These are phyloP conservation scores for Procavia capensis DNA, from an alignment of 2,113 vertebrate species.

Conservation along the genomic window DNA sequence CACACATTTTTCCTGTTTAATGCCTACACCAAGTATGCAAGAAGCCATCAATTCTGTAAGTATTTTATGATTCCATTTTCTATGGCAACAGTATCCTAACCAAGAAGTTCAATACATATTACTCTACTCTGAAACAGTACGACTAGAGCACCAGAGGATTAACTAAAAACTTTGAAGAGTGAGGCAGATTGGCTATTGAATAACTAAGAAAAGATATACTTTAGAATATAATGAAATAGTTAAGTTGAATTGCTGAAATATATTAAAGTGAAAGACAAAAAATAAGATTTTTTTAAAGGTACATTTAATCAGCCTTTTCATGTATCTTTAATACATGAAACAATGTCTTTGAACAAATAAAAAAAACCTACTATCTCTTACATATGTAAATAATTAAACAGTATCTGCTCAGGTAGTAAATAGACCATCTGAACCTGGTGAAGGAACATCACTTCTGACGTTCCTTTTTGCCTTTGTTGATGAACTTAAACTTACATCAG, in stretches of 20 bases:
- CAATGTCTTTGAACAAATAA: constrained; percentile 41
- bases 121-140: background rate
- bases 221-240: constrained; percentile 5
- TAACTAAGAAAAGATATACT: constrained; percentile 14
- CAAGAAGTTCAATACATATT: background rate
- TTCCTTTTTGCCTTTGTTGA: constrained; percentile 54
- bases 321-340: constrained; percentile 36
- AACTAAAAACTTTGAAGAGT: background rate
- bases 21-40: background rate
- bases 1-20: background rate
- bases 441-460: constrained; percentile 28
- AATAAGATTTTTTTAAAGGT: background rate
- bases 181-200: background rate
- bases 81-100: background rate
- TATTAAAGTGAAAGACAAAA: constrained; percentile 38
- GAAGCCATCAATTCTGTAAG: background rate
- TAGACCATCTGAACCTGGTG: background rate
- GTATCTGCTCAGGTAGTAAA: background rate
- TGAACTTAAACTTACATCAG: constrained; percentile 57
- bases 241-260: background rate
- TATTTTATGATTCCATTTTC: background rate
- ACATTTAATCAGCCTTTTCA: background rate
- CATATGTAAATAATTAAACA: constrained; percentile 39
- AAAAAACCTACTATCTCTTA: background rate
- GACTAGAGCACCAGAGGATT: background rate